Base-by-base conservation (phyloP, 2,888 invertebrate species). In the Caenorhabditis drosophilae region DNA sequence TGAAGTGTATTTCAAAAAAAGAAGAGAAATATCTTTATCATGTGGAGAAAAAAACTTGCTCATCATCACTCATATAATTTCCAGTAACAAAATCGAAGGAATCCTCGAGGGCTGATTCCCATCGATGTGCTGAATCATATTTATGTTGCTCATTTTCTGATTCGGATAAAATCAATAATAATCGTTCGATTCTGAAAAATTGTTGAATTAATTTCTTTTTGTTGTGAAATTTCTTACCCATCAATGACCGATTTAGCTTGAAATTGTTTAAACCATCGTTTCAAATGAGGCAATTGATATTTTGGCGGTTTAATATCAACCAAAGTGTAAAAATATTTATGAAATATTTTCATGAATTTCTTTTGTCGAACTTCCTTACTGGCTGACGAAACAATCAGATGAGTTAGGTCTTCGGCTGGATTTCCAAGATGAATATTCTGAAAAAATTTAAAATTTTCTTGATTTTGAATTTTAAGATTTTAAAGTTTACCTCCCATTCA, bases 271-370 rank as follows among this genome's bases (percentile, higher is more conserved):
- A 52, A 73, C 59, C 67, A 67, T 23, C 41, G 42, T 16, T 72
- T 75, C 50, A 77, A 54, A 40, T 72, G 58, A 2, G 55, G 9
- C 23, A 77, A 36, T 25, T 72, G 67, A 50, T 71, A 77, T 20
- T 66, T 67, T 1, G 67, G 66, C 3, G 70, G 52, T 16, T 62
- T 66, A 18, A 64, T 27, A 36, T 77, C 77, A 23, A 75, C 69
- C 25, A 77, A 59, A 3, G 66, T 53, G 49, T 75, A 77, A 60
- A 62, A 75, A 47, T 77, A 77, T 31, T 56, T 42, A 31, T 73
- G 73, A 40, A 77, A 67, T 6, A 77, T 67, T 60, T 67, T 69
- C 61, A 63, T 62, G 46, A 60, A 69, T n/a, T 66, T 59, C 12
- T 67, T 66, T 41, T 66, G 57, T 36, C 68, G 48, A n/a, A 59